phyloP scores from a whole-genome alignment of 30 jellyfish, hydroid and myxozoan species.

The Hydractinia symbiolongicarpus region DNA sequence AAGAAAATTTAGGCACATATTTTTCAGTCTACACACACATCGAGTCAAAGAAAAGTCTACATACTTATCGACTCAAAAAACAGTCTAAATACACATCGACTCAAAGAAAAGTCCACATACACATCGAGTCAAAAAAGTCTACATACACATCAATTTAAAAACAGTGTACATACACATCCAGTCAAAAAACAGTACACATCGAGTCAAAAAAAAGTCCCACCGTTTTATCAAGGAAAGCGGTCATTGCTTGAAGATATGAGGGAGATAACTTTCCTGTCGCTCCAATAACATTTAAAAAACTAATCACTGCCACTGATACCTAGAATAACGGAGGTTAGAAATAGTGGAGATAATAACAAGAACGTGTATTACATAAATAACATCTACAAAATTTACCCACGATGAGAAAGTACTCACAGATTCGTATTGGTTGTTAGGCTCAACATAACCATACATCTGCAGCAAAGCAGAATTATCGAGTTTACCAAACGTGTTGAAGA shows the following conservation, averaged over 20 bases:
- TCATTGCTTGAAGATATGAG: constrained; percentile 13
- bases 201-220: background rate
- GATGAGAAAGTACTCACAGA: constrained; percentile 43
- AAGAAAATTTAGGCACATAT: no score
- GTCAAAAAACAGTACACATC: no score
- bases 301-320: background rate
- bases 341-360: background rate
- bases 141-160: no score
- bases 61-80: no score
- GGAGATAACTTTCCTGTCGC: background rate
- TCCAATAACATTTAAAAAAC: background rate
- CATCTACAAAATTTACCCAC: background rate
- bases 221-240: constrained; percentile 1
- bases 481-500: constrained; percentile 90
- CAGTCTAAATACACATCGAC: no score
- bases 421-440: constrained; percentile 53
- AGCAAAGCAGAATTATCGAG: constrained; percentile 84
- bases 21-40: no score
- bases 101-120: no score
- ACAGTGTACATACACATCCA: no score
- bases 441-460: constrained; percentile 97
- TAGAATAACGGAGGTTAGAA: background rate
- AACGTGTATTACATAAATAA: background rate
- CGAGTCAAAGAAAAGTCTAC: no score
- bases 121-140: no score